A percentile compares a stretch with the other conserved stretches of the same genome.
Conservation (phyloP, 2,797 vertebrate genomes). For the Acridotheres tristis region DNA sequence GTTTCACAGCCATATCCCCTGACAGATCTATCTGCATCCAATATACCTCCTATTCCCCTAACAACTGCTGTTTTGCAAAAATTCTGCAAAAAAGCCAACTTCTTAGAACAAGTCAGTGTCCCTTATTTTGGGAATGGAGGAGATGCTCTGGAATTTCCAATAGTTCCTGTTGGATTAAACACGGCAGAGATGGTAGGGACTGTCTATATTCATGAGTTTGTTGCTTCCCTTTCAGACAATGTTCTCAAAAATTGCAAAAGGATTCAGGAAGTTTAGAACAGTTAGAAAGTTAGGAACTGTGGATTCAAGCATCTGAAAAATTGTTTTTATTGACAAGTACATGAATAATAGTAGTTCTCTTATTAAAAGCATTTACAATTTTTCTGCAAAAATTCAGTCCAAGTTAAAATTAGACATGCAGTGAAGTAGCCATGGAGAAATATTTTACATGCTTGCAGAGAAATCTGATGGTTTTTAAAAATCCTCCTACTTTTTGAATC, state of each 20-base stretch:
- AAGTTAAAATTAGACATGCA: slow-evolving; percentile 23
- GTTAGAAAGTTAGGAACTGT: slow-evolving; percentile 46
- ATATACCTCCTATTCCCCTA: neutral
- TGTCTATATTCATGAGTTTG: neutral
- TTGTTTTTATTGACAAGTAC: slow-evolving; percentile 24
- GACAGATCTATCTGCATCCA: neutral
- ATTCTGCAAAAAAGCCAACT: neutral
- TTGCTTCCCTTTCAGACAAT: neutral
- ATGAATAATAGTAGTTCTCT: slow-evolving; percentile 30
- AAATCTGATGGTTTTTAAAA: neutral
- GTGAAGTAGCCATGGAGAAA: neutral
- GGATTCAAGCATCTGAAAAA: slow-evolving; percentile 26
- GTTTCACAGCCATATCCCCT: neutral
- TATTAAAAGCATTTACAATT: slow-evolving; percentile 29
- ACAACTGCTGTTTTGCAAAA: neutral
- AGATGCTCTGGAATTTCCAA: neutral
- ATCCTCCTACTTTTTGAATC: neutral
- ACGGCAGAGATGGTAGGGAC: neutral
- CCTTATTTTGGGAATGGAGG: neutral
- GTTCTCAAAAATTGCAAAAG: slow-evolving; percentile 1
- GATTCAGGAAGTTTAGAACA: slow-evolving; percentile 18
- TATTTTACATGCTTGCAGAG: slow-evolving; percentile 11
- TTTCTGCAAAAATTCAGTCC: slow-evolving; percentile 41
- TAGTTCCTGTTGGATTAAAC: neutral
- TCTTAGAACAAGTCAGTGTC: neutral